Conservation (phyloP, 1,140 invertebrate species). For the Zaprionus camerounensis region DNA sequence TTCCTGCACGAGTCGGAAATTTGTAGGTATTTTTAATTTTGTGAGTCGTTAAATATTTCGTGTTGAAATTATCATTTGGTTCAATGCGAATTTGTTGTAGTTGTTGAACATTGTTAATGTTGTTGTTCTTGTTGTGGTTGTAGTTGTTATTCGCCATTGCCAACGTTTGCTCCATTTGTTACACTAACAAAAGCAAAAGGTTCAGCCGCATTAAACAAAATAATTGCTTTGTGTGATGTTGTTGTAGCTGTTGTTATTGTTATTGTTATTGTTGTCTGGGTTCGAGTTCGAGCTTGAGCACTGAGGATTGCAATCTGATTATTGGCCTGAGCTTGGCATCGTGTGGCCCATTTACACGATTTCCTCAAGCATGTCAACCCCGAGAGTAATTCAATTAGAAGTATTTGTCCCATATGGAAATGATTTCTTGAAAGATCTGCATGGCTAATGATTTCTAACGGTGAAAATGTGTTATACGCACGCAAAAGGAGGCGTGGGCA, state of each 20-base stretch:
- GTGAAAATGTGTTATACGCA: no score
- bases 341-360: constrained; percentile 21
- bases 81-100: constrained; percentile 20
- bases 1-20: background rate
- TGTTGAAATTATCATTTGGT: constrained; percentile 28
- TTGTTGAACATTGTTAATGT: background rate
- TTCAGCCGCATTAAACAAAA: constrained; percentile 68
- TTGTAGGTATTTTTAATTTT: background rate
- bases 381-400: constrained; percentile 8
- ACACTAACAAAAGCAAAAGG: constrained; percentile 43
- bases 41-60: constrained; percentile 7
- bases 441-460: background rate
- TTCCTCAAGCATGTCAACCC: constrained; percentile 16
- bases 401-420: background rate
- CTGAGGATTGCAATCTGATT: constrained; percentile 30
- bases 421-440: background rate
- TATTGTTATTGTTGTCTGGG: background rate
- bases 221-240: constrained; percentile 51
- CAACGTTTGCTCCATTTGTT: constrained; percentile 39
- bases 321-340: constrained; percentile 18
- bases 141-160: constrained; percentile 1
- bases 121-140: constrained; percentile 10
- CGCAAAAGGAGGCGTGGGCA: background rate
- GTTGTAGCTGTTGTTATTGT: constrained; percentile 5
- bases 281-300: background rate